phyloP scores from a whole-genome alignment of 2,888 invertebrate genomes.

The Zeuzera pyrina region DNA sequence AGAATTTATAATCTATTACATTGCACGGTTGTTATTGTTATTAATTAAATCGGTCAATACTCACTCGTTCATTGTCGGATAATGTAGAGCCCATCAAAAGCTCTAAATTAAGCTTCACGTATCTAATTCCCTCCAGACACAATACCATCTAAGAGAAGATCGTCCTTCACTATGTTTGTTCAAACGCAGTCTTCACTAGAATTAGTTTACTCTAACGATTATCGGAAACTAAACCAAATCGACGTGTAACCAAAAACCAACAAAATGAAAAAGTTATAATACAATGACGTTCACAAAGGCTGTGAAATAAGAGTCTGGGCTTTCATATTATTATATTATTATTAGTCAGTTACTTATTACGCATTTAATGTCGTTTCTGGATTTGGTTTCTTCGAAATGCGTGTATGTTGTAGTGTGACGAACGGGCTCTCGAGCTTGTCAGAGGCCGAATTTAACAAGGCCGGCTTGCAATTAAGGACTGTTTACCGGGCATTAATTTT shows the following conservation, averaged over 20 bases:
- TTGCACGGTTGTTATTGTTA: constrained; percentile 9
- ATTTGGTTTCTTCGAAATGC: constrained; percentile 45
- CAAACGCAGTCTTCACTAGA: too few species aligned
- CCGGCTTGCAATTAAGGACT: constrained; percentile 64
- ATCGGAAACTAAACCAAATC: too few species aligned
- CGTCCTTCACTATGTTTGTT: too few species aligned
- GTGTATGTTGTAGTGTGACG: constrained; percentile 41
- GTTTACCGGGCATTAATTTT: constrained; percentile 71
- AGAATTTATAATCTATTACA: too few species aligned
- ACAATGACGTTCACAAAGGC: constrained; percentile 29
- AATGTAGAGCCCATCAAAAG: too few species aligned
- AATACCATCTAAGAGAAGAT: too few species aligned
- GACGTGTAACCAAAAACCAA: too few species aligned
- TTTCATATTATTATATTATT: constrained; percentile 51
- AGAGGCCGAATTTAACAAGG: constrained; percentile 43
- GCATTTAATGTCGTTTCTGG: constrained; percentile 47
- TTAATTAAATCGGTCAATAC: not conserved
- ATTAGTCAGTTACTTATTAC: constrained; percentile 51
- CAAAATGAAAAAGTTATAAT: constrained; percentile 62
- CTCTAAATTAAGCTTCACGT: too few species aligned
- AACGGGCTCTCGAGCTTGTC: constrained; percentile 19
- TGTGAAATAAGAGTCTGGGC: constrained; percentile 39
- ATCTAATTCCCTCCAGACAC: too few species aligned
- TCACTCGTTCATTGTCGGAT: too few species aligned
- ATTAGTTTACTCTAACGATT: too few species aligned